A percentile compares a stretch with the other conserved stretches of the same genome.
These are phyloP conservation scores for Acleris emargana DNA, from an alignment of 2,888 invertebrate genomes.

Conservation along the genomic window DNA sequence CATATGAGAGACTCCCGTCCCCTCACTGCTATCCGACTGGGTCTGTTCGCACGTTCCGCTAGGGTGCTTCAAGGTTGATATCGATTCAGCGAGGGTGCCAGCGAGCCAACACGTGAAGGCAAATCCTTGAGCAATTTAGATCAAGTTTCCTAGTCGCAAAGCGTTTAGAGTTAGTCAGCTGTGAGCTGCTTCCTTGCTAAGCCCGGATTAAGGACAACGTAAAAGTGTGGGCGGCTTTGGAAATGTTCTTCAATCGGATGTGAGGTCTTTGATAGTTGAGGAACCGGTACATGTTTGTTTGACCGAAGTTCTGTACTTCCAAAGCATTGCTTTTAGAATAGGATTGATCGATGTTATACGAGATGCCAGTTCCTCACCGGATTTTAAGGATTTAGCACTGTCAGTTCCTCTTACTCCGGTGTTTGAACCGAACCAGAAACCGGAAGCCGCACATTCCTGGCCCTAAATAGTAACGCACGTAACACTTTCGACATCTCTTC, in stretches of 20 bases:
- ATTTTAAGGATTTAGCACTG: background rate
- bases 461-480: background rate
- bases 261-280: background rate
- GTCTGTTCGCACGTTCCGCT: conserved; percentile 31
- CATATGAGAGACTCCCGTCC: conserved; percentile 22
- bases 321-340: background rate
- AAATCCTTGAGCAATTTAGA: conserved; percentile 9
- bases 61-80: conserved; percentile 36
- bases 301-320: background rate
- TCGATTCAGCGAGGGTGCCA: conserved; percentile 33
- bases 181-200: background rate
- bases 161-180: conserved; percentile 9
- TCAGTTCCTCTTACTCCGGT: too few relatives aligned
- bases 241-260: background rate
- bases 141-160: conserved; percentile 15
- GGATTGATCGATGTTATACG: background rate
- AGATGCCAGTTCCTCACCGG: background rate
- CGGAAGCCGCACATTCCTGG: background rate
- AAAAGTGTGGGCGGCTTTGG: background rate
- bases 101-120: conserved; percentile 22
- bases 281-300: background rate
- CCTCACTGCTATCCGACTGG: conserved; percentile 15
- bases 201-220: background rate
- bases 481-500: background rate
- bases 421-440: background rate